Evolutionary conservation across 2,888 invertebrate genomes (phyloP).

Genomic region (Brassicogethes aeneus): DNA sequence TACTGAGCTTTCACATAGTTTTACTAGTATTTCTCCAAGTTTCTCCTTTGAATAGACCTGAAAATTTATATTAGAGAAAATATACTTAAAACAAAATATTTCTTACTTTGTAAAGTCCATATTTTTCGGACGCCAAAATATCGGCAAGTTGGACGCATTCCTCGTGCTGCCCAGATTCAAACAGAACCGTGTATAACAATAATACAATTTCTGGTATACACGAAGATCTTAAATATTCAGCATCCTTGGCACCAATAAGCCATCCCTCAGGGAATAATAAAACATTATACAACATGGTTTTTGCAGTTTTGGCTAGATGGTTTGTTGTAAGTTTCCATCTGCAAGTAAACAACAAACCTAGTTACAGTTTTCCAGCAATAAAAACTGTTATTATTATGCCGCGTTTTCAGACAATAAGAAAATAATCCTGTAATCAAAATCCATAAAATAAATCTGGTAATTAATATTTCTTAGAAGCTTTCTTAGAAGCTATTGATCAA

Average conservation of each 20-base stretch:
- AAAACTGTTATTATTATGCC: too few species aligned
- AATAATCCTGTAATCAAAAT: too few species aligned
- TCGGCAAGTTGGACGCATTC: constrained; percentile 73
- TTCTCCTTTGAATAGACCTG: constrained; percentile 71
- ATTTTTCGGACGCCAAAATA: constrained; percentile 68
- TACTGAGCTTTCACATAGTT: constrained; percentile 71
- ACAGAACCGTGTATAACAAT: constrained; percentile 70
- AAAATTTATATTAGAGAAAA: constrained; percentile 22
- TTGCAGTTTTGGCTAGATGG: constrained; percentile 54
- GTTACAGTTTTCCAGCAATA: too few species aligned
- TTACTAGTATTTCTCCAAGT: constrained; percentile 64
- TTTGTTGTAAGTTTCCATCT: constrained; percentile 42
- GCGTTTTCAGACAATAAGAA: too few species aligned
- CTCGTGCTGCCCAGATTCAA: constrained; percentile 64
- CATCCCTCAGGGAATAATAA: constrained; percentile 85
- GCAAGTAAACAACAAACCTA: too few species aligned
- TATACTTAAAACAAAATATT: constrained; percentile 4
- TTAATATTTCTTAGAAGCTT: too few species aligned
- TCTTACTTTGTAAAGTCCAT: constrained; percentile 71
- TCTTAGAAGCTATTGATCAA: too few species aligned
- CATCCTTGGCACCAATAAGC: constrained; percentile 62
- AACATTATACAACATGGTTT: constrained; percentile 75
- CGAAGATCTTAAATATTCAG: constrained; percentile 58
- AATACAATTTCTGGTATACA: constrained; percentile 79
- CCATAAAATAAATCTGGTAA: too few species aligned